phyloP scores from a whole-genome alignment of 2,797 vertebrate species.

The Molossus molossus region DNA sequence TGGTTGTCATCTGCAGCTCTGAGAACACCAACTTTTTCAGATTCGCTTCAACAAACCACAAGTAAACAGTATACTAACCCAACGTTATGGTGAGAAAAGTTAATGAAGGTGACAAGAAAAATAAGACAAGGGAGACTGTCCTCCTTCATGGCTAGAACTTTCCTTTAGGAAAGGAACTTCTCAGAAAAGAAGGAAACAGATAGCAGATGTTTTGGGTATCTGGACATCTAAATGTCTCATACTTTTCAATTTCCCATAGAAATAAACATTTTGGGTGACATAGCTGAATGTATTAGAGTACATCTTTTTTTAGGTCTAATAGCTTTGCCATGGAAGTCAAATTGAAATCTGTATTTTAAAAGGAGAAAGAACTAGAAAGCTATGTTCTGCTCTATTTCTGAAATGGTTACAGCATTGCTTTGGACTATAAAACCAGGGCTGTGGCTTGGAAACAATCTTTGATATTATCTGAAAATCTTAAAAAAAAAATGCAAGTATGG shows the following conservation, averaged over 20 bases:
- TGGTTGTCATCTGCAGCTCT: neutral
- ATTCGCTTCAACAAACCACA: neutral
- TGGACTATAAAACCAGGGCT: conserved; percentile 85
- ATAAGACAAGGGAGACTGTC: neutral
- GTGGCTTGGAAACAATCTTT: conserved; percentile 87
- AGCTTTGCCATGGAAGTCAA: neutral
- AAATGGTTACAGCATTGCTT: conserved; percentile 67
- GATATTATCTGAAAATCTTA: conserved; percentile 87
- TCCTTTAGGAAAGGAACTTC: neutral
- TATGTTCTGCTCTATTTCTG: conserved; percentile 26
- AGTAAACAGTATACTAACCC: neutral
- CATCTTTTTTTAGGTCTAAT: neutral
- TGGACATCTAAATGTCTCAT: neutral
- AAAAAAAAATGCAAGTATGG: conserved; percentile 84
- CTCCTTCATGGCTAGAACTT: neutral
- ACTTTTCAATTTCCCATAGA: conserved; percentile 19
- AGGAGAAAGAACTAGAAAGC: conserved; percentile 27
- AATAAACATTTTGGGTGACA: neutral
- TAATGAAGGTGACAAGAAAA: conserved; percentile 33
- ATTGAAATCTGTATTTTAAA: conserved; percentile 37
- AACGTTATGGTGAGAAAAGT: conserved; percentile 9
- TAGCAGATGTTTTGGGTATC: neutral
- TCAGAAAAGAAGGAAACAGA: conserved; percentile 51
- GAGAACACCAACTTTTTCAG: neutral
- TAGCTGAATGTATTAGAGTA: neutral